A percentile compares a stretch with the other conserved stretches of the same genome.
Conservation (phyloP, 2,888 invertebrate genomes). For the Troilus luridus region DNA sequence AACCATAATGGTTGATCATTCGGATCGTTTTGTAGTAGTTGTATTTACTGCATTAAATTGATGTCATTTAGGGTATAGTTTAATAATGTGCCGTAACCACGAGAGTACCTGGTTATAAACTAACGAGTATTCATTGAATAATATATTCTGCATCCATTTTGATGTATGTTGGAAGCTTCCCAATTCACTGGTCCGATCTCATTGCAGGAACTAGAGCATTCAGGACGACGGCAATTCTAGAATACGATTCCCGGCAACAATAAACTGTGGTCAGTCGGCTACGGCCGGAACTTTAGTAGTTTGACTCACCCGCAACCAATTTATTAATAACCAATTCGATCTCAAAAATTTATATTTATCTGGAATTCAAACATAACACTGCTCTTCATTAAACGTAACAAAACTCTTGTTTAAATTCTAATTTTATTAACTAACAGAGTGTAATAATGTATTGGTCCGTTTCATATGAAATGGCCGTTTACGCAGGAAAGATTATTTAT, state of each 20-base stretch:
- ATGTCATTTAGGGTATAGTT: too few species aligned
- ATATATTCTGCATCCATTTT: not conserved
- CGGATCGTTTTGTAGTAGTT: too few species aligned
- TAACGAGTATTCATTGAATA: not conserved
- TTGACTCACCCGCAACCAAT: not conserved
- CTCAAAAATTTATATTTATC: not conserved
- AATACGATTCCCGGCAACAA: not conserved
- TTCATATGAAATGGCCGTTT: too few species aligned
- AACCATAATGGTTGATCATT: too few species aligned
- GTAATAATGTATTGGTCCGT: too few species aligned
- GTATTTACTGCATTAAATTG: too few species aligned
- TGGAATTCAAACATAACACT: not conserved
- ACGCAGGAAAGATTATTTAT: too few species aligned
- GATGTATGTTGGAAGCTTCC: not conserved
- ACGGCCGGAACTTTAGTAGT: not conserved
- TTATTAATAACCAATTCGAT: not conserved
- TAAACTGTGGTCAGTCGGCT: not conserved
- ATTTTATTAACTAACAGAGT: not conserved
- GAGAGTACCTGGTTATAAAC: not conserved
- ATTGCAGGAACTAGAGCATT: not conserved
- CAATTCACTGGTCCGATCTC: not conserved
- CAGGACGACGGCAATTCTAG: slow-evolving; percentile 18
- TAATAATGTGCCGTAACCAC: too few species aligned
- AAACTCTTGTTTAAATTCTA: not conserved
- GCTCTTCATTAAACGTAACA: too few species aligned